Evolutionary conservation across 2,797 vertebrate genomes (phyloP).

Genomic region (Tenualosa thibaudeaui): DNA sequence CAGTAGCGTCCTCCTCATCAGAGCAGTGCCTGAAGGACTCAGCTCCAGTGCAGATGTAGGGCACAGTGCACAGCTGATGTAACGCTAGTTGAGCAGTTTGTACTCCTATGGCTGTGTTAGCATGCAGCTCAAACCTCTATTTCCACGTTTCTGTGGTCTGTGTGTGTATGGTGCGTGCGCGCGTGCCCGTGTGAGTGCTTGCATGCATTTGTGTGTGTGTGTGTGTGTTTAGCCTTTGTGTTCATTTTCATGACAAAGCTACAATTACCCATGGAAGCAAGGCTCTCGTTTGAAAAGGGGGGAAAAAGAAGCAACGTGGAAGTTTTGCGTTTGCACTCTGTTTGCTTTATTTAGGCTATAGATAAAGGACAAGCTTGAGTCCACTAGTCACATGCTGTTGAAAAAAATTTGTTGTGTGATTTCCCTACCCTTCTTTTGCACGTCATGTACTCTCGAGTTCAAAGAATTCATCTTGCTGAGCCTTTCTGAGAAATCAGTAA

Average conservation of each 20-base stretch:
- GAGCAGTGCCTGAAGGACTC: constrained; percentile 10
- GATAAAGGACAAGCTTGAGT: background rate
- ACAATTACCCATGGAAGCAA: constrained; percentile 31
- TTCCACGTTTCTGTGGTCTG: constrained; percentile 1
- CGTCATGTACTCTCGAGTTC: background rate
- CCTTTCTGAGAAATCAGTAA: background rate
- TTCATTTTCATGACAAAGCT: constrained; percentile 10
- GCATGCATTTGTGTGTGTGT: background rate
- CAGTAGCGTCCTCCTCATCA: background rate
- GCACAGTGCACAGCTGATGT: constrained; percentile 30
- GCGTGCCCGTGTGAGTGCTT: background rate
- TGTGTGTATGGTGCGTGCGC: background rate
- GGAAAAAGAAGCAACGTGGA: constrained; percentile 17
- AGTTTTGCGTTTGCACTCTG: background rate
- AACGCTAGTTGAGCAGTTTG: background rate
- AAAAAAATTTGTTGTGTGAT: background rate
- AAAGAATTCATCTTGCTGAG: background rate
- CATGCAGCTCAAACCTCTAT: constrained; percentile 33
- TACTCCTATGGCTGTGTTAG: constrained; percentile 43
- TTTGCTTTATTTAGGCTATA: background rate
- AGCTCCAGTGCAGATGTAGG: background rate
- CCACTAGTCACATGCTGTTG: background rate
- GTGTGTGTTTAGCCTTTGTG: constrained; percentile 22
- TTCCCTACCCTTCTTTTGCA: background rate
- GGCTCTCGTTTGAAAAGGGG: constrained; percentile 20